Conservation (phyloP, 2,888 invertebrate species). For the Sminthurides aquaticus region DNA sequence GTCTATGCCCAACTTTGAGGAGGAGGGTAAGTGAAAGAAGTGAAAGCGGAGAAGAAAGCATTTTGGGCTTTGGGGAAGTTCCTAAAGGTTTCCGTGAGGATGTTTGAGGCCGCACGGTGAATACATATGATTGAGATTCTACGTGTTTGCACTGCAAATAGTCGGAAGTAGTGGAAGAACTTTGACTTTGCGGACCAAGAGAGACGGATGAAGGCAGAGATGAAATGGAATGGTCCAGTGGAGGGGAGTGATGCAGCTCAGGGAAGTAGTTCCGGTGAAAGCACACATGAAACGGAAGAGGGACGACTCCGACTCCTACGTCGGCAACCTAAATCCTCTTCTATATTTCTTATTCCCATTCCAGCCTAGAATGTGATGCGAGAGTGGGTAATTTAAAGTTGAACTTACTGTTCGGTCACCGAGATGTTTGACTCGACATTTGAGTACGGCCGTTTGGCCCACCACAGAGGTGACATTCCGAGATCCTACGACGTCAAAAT, state of each 20-base stretch:
- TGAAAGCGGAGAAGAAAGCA: too few species aligned
- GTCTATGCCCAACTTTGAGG: too few species aligned
- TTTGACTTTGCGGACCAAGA: not conserved
- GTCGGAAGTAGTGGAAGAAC: not conserved
- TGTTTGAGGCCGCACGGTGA: too few species aligned
- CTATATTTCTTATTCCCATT: too few species aligned
- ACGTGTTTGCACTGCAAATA: not conserved
- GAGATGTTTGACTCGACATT: constrained; percentile 76
- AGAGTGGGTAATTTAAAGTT: constrained; percentile 1
- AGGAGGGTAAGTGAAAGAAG: too few species aligned
- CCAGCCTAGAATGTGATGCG: too few species aligned
- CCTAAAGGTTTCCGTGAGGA: too few species aligned
- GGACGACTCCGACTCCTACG: not conserved
- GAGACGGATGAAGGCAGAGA: not conserved
- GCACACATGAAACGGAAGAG: not conserved
- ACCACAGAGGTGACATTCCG: constrained; percentile 76
- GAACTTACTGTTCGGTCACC: constrained; percentile 73
- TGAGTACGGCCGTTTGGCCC: constrained; percentile 69
- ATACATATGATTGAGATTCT: not conserved
- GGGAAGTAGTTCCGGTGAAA: too few species aligned
- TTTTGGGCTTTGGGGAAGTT: too few species aligned
- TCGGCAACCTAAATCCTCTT: not conserved
- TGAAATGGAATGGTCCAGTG: not conserved
- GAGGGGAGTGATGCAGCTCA: too few species aligned
- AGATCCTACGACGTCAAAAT: constrained; percentile 75